phyloP scores from a whole-genome alignment of 1,140 invertebrate genomes.

The Scaptomyza graminum region DNA sequence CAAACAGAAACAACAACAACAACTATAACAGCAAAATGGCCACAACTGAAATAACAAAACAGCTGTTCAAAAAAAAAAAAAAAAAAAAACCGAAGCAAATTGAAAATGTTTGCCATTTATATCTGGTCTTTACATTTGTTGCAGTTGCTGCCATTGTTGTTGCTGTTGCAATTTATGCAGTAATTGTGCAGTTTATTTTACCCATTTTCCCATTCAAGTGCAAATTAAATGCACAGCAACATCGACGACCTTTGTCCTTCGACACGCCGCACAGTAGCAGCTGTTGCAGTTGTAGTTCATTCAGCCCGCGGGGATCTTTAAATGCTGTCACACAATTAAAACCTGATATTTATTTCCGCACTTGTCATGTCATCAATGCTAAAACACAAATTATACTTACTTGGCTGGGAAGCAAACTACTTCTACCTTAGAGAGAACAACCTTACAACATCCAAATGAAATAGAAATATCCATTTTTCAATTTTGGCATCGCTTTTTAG shows the following conservation, averaged over 20 bases:
- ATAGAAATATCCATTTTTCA: constrained; percentile 21
- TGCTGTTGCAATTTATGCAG: constrained; percentile 31
- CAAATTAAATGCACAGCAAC: constrained; percentile 58
- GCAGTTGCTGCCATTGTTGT: constrained; percentile 1
- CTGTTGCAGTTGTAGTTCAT: constrained; percentile 33
- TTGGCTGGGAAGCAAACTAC: neutral
- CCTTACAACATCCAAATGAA: too few species aligned
- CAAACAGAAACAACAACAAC: constrained; percentile 31
- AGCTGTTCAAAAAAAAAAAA: neutral
- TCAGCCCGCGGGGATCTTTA: constrained; percentile 19
- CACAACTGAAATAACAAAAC: constrained; percentile 59
- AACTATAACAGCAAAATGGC: constrained; percentile 25
- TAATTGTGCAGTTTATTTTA: constrained; percentile 63
- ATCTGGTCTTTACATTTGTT: constrained; percentile 23
- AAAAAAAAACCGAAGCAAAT: constrained; percentile 34
- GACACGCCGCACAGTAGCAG: constrained; percentile 14
- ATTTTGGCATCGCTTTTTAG: constrained; percentile 20
- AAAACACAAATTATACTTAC: neutral
- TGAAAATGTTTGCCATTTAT: constrained; percentile 56
- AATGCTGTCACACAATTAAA: neutral
- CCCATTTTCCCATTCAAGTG: constrained; percentile 54
- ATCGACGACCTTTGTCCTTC: constrained; percentile 44
- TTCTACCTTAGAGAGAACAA: neutral
- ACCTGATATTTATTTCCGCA: constrained; percentile 11
- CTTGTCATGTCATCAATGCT: constrained; percentile 20